Evolutionary conservation across 30 jellyfish, hydroid and myxozoan genomes (phyloP), one percentile per base, ranked within the genome.

Genomic region (Nemopilema nomurai): DNA sequence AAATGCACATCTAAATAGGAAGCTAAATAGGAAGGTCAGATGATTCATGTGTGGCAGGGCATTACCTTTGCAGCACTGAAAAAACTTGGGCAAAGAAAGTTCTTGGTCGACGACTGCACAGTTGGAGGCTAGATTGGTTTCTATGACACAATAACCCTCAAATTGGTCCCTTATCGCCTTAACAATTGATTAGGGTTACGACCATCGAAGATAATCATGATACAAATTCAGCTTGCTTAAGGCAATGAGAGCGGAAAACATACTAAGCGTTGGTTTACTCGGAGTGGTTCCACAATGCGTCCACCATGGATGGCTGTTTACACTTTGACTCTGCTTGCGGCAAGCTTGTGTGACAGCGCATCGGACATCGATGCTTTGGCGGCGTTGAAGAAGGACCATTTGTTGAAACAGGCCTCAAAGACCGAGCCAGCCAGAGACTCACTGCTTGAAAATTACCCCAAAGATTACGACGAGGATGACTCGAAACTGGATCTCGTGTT

Each of bases 61-160:
- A n/a, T n/a, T n/a, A n/a, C n/a, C n/a, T n/a, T n/a, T 13, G 57
- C 13, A 41, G 57, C 6, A 3, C 13, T 41, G 13, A 41, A 3
- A 41, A 41, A 41, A n/a, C n/a, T 41, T 3, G 57, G 6, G 6
- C 6, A 41, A 41, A 41, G 80, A 28, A 70, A 70, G 8, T 28
- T 70, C 65, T 70, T 28, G 63, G 63, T 70, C 13, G 57, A 41
- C 13, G 13, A 41, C 57, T 41, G 57, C 80, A 70, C 80, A 70
- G 80, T 70, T 70, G 80, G 80, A 70, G 80, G 21, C 80, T 19
- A 70, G 64, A 27, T 70, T 70, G 80, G 80, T 70, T 70, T 70
- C 21, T 70, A 57, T 28, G 24, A 70, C 49, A 70, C 80, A 70
- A 70, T 70, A 70, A 70, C 64, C 64, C 80, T 70, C 80, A 70